These are phyloP conservation scores for Chunga burmeisteri DNA, from an alignment of 2,113 vertebrate species.

Conservation along the genomic window DNA sequence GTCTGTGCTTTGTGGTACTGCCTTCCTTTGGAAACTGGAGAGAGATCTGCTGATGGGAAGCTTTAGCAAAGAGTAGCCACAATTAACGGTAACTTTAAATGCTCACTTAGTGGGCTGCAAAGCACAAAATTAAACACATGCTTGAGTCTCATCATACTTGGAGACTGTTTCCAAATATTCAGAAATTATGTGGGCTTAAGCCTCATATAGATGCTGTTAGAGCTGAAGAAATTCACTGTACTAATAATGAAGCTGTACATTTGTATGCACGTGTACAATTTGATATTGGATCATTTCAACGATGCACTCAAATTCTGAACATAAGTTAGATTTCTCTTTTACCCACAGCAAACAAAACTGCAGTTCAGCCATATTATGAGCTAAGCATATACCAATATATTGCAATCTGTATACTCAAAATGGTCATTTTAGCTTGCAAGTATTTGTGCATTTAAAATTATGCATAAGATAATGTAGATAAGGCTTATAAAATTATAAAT, in stretches of 20 bases:
- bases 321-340: background rate
- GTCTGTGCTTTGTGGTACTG: background rate
- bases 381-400: background rate
- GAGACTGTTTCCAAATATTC: background rate
- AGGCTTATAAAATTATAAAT: background rate
- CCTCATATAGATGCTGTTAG: background rate
- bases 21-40: background rate
- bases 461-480: background rate
- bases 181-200: conserved; percentile 12
- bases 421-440: background rate
- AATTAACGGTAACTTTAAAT: background rate
- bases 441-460: background rate
- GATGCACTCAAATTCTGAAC: background rate
- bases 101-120: background rate
- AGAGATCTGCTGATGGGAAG: background rate
- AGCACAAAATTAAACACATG: background rate
- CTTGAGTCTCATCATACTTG: background rate
- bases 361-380: background rate
- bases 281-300: background rate
- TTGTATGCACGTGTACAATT: background rate
- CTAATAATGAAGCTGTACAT: background rate
- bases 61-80: background rate
- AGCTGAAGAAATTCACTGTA: background rate
- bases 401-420: background rate
- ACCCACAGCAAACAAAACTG: background rate